Conservation (phyloP, 2,113 vertebrate species). For the Bothrops jararaca region DNA sequence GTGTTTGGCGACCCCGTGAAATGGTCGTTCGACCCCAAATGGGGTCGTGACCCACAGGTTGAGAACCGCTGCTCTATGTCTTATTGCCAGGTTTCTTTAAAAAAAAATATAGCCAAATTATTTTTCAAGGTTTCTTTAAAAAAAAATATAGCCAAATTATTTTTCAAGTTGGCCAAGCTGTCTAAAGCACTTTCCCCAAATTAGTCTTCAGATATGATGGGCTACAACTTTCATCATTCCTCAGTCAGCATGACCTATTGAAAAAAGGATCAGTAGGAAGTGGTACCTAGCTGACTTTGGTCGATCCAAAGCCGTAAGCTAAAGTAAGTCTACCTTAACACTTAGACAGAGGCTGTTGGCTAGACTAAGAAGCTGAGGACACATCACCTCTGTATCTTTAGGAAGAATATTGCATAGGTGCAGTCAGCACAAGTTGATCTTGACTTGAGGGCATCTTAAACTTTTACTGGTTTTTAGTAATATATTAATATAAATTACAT, state of each 20-base stretch:
- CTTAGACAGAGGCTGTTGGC: neutral
- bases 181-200: neutral
- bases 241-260: neutral
- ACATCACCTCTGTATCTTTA: neutral
- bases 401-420: neutral
- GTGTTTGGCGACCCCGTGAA: no score
- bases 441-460: neutral
- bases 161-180: neutral
- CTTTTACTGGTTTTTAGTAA: neutral
- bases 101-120: no score
- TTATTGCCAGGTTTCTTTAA: neutral
- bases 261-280: neutral
- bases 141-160: neutral
- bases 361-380: neutral
- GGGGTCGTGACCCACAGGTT: no score
- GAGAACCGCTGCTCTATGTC: no score
- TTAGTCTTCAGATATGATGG: neutral
- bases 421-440: neutral
- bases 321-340: neutral
- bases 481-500: neutral
- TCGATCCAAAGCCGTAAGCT: neutral
- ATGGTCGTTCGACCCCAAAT: no score
- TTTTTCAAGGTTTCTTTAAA: no score
- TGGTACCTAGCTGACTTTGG: neutral
- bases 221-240: neutral